Base-by-base conservation (phyloP, 1,140 invertebrate species). In the Drosophila ananassae region DNA sequence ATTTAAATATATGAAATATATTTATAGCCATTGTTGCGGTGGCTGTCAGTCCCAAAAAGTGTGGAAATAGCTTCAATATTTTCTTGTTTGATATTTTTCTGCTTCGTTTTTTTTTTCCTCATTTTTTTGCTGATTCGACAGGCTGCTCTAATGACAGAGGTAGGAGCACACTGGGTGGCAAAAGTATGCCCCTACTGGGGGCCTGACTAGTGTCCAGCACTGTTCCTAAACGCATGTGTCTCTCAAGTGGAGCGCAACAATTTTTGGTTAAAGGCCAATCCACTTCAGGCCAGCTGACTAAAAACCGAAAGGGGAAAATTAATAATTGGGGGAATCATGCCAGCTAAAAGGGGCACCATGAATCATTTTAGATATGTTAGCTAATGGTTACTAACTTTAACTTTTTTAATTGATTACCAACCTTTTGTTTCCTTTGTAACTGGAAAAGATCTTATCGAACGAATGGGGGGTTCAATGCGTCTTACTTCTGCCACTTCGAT, bases 11-110 rank as follows among this genome's bases (percentile, higher is more conserved):
- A 84, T 73, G 80, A 75, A 68, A 79, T 57, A 82, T 84, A 84
- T 85, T 85, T 85, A 77, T 85, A 85, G 82, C 68, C 68, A 84
- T 85, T 85, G 82, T 89, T 85, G 82, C 71, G 82, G 82, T 85
- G 71, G 82, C 69, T 72, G 50, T 71, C 57, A 64, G 77, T 60
- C 60, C 76, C 64, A 66, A 72, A 75, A 74, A 58, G 74, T 71
- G 69, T 82, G 67, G 79, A 76, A 89, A 82, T 83, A 69, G 61
- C 75, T 87, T 89, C 71, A 79, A 87, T 82, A 73, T 75, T 79
- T 82, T 69, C 21, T 25, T 53, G 58, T 57, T 62, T 78, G 21
- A 58, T 73, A 53, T 73, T 56, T 61, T 58, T 68, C 46, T 47
- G 21, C 57, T 73, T 59, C 39, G 52, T 54, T 60, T 60, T 46